Percentiles rank a stretch among this genome's conserved stretches.
Conservation (phyloP, 2,113 vertebrate genomes). For the Pithys albifrons region DNA sequence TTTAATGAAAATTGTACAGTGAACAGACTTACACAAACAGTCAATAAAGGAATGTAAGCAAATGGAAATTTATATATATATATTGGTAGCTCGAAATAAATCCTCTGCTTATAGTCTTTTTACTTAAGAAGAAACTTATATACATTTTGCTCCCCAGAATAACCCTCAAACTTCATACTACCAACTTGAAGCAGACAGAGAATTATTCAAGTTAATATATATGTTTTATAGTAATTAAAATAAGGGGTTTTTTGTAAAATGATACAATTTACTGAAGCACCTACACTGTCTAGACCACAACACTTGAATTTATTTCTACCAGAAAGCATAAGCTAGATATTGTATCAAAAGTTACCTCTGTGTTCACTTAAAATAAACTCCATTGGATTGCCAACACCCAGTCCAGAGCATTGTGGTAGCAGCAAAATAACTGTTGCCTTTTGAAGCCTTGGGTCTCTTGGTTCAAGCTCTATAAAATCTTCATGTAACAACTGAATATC, state of each 20-base stretch:
- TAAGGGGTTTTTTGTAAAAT: not conserved
- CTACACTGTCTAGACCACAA: not conserved
- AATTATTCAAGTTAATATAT: not conserved
- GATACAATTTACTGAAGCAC: not conserved
- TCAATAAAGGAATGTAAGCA: not conserved
- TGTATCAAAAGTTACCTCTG: conserved; percentile 75
- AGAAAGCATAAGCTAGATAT: not conserved
- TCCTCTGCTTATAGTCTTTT: not conserved
- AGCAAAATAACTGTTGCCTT: conserved; percentile 83
- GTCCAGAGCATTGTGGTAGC: conserved; percentile 84
- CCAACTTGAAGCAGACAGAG: not conserved
- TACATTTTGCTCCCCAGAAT: not conserved
- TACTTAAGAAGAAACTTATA: not conserved
- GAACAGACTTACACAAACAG: not conserved
- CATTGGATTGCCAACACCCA: conserved; percentile 86
- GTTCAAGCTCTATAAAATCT: conserved; percentile 77
- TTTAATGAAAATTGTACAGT: not conserved
- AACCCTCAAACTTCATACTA: not conserved
- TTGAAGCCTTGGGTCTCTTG: conserved; percentile 73
- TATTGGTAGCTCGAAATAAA: not conserved
- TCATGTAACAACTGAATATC: conserved; percentile 84
- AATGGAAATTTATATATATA: not conserved
- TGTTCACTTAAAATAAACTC: conserved; percentile 87
- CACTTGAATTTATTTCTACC: not conserved
- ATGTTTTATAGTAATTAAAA: not conserved